A percentile compares a stretch with the other conserved stretches of the same genome.
Evolutionary conservation across 92 coral and sea anemone genomes (phyloP).

Genomic region (Anthopleura xanthogrammica): DNA sequence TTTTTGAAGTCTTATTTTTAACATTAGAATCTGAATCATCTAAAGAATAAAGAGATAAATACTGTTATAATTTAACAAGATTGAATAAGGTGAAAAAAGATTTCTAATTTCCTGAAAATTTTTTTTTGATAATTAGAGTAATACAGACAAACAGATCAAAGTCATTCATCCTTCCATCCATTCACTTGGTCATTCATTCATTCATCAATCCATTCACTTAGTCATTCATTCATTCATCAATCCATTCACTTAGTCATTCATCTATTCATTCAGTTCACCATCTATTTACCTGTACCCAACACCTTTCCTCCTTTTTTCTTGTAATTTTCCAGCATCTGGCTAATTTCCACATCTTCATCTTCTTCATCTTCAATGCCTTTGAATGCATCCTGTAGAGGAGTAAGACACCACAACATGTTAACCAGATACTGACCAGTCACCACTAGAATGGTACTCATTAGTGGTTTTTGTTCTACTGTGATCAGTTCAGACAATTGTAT

Average conservation of each 20-base stretch:
- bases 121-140: too few relatives aligned
- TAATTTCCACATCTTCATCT: slow-evolving; percentile 93
- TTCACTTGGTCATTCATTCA: neutral
- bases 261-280: too few relatives aligned
- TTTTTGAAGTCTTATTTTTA: neutral
- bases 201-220: too few relatives aligned
- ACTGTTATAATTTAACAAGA: neutral
- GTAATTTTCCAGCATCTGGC: slow-evolving; percentile 79
- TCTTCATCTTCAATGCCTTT: slow-evolving; percentile 83
- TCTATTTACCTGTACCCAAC: slow-evolving; percentile 33
- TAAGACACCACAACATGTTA: neutral
- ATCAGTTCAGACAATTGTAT: slow-evolving; percentile 29
- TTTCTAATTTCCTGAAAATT: too few relatives aligned
- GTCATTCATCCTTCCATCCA: too few relatives aligned
- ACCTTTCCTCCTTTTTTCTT: slow-evolving; percentile 87
- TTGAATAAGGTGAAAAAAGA: neutral
- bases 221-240: too few relatives aligned
- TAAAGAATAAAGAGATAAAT: neutral
- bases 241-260: too few relatives aligned
- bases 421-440: neutral
- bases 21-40: neutral
- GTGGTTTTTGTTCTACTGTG: neutral
- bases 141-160: too few relatives aligned
- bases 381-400: slow-evolving; percentile 67
- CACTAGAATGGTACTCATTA: neutral